Base-by-base conservation (phyloP, 1,140 invertebrate species). In the Temnothorax longispinosus region DNA sequence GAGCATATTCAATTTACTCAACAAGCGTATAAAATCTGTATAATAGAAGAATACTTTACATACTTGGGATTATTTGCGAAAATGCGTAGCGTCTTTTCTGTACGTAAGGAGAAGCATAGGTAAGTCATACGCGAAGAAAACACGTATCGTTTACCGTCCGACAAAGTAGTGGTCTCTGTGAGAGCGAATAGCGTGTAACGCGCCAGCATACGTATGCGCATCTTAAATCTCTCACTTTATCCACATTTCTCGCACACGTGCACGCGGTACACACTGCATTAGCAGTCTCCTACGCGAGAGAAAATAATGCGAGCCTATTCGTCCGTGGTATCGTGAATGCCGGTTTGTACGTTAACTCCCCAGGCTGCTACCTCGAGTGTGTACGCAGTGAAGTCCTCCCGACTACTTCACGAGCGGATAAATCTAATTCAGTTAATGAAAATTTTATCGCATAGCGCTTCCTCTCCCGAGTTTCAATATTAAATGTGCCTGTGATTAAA, bases 181-280 rank as follows among this genome's bases (percentile, higher is more conserved):
- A 54, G 21, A 38, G 47, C n/a, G 77, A 44, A 50, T 21, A 80
- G 77, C 76, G 58, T 67, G 60, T 80, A 65, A 65, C 62, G 54
- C 38, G 64, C 62, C 47, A 21, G 77, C 41, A 32, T 81, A 41
- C 41, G 41, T 81, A 81, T 32, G 64, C 21, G 62, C 77, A 81
- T 69, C 62, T 81, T 81, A 81, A 81, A 69, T 81, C 64, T 54
- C 64, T 69, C 62, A 18, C 77, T 80, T 80, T 67, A 64, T 52
- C 35, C 77, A 41, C 64, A 54, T 69, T 69, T 69, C 62, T 80
- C 13, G 77, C 77, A 65, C 60, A 67, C 62, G 62, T 41, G 77
- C 44, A 50, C 54, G 38, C 52, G 8, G 41, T 27, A 15, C 56
- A 76, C 35, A 0, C 75, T 21, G 35, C 64, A 41, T 81, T 69